Evolutionary conservation across 2,797 vertebrate genomes (phyloP).

Genomic region (Danio choprae): DNA sequence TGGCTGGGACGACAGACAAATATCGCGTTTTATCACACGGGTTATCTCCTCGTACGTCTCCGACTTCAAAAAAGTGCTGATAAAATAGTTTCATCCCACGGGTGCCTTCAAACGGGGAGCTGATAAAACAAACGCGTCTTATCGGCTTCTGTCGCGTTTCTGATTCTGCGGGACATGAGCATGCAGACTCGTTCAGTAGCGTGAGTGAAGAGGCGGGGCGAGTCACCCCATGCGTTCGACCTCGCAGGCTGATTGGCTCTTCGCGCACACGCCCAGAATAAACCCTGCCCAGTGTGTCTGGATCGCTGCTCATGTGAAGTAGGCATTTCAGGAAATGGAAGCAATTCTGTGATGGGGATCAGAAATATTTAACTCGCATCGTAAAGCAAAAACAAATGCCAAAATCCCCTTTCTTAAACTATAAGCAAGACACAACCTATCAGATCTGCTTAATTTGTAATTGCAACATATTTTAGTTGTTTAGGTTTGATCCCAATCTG

Average conservation of each 20-base stretch:
- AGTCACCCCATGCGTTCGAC: conserved; percentile 34
- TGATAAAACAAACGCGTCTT: background rate
- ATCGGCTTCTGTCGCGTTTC: conserved; percentile 6
- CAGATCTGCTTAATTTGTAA: background rate
- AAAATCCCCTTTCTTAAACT: background rate
- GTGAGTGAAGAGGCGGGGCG: conserved; percentile 37
- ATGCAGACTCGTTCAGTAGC: conserved; percentile 21
- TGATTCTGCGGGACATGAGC: conserved; percentile 41
- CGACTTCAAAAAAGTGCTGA: background rate
- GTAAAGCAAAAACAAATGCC: background rate
- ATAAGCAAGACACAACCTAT: background rate
- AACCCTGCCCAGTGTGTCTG: conserved; percentile 23
- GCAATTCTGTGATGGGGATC: background rate
- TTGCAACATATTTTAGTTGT: background rate
- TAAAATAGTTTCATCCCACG: background rate
- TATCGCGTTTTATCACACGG: background rate
- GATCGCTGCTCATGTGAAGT: conserved; percentile 8
- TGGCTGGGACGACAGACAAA: conserved; percentile 2
- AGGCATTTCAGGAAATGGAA: conserved; percentile 45
- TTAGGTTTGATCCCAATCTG: background rate
- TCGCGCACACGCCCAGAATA: conserved; percentile 49
- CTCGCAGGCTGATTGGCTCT: conserved; percentile 32
- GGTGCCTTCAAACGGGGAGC: background rate
- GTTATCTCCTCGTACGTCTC: conserved; percentile 7
- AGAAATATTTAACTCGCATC: background rate